These are phyloP conservation scores for Anomalospiza imberbis DNA, from an alignment of 2,797 vertebrate genomes.

Conservation along the genomic window DNA sequence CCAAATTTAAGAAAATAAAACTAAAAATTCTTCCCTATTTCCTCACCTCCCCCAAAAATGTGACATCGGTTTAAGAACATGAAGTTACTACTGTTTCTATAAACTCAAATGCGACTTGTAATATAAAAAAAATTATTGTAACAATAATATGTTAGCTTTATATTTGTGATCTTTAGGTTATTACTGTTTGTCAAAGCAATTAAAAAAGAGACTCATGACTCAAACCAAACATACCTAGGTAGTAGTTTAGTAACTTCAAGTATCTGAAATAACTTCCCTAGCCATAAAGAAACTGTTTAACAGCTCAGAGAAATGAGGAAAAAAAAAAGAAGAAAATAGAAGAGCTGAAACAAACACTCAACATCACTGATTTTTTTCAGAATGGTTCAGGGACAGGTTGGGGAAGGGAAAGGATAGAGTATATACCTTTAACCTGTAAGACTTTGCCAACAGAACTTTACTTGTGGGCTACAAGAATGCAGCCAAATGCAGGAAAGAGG, in stretches of 20 bases:
- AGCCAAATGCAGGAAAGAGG: background rate
- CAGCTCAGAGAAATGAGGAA: background rate
- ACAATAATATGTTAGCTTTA: background rate
- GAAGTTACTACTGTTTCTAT: background rate
- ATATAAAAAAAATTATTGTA: background rate
- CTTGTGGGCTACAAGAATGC: background rate
- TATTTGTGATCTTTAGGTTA: background rate
- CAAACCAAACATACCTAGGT: background rate
- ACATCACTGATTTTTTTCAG: background rate
- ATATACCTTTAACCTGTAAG: background rate
- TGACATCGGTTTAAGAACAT: background rate
- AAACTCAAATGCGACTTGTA: background rate
- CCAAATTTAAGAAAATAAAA: background rate
- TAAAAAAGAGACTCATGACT: background rate
- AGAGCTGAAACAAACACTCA: background rate
- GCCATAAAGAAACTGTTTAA: background rate
- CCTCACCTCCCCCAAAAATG: fast-evolving
- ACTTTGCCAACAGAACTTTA: background rate
- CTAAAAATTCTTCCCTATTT: background rate
- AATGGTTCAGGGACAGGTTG: background rate
- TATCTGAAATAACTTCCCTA: background rate
- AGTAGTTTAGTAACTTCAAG: background rate
- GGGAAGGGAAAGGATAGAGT: background rate
- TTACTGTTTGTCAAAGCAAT: background rate
- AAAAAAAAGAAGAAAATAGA: background rate